phyloP scores from a whole-genome alignment of 2,888 invertebrate genomes.

The Tetragonula carbonaria region DNA sequence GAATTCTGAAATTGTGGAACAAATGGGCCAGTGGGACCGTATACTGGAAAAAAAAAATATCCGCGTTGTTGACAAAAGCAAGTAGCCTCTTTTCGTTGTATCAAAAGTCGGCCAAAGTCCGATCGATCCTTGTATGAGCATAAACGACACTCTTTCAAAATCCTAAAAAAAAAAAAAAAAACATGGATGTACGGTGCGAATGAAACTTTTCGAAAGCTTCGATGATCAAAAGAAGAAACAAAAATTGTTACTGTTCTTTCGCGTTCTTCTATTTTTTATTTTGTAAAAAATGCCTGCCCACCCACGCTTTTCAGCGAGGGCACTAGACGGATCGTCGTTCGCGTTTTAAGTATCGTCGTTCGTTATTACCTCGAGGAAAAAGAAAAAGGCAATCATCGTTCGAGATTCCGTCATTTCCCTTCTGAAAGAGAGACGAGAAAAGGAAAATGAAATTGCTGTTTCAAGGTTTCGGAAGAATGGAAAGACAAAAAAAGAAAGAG shows the following conservation, averaged over 20 bases:
- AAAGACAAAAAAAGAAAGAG: background rate
- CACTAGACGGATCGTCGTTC: conserved; percentile 30
- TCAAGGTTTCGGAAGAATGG: background rate
- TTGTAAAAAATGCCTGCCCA: conserved; percentile 53
- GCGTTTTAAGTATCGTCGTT: background rate
- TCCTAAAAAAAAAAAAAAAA: conserved; percentile 69
- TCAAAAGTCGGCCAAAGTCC: conserved; percentile 75
- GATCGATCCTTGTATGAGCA: conserved; percentile 78
- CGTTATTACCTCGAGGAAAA: background rate
- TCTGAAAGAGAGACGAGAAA: background rate
- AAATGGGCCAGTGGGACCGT: conserved; percentile 73
- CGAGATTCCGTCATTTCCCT: background rate
- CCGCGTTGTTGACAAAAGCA: conserved; percentile 82
- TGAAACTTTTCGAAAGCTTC: conserved; percentile 79
- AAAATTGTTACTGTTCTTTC: conserved; percentile 71
- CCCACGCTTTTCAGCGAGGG: conserved; percentile 62
- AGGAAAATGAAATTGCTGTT: background rate
- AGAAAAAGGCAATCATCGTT: background rate
- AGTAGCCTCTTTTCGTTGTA: conserved; percentile 83
- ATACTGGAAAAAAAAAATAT: conserved; percentile 77
- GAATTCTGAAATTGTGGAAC: conserved; percentile 11
- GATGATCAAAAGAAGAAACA: conserved; percentile 49
- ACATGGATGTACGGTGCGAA: conserved; percentile 83
- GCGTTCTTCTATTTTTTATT: conserved; percentile 49
- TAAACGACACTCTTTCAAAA: conserved; percentile 81